phyloP scores from a whole-genome alignment of 2,797 vertebrate genomes.

The Echiichthys vipera region DNA sequence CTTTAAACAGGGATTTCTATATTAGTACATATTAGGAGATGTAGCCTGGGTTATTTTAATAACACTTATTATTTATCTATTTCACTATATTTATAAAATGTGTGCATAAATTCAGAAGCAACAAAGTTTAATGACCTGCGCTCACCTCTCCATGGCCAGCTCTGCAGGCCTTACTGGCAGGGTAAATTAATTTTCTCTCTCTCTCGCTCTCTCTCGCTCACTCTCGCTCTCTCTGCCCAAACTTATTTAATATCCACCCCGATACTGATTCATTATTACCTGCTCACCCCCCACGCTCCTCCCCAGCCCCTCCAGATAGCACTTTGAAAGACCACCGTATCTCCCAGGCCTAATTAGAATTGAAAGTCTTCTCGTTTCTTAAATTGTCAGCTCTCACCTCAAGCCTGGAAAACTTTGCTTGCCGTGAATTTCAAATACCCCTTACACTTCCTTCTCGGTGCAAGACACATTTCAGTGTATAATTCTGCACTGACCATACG shows the following conservation, averaged over 20 bases:
- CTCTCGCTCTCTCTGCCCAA: slow-evolving; percentile 39
- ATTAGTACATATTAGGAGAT: neutral
- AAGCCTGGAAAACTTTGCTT: slow-evolving; percentile 89
- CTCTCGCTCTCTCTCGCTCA: slow-evolving; percentile 20
- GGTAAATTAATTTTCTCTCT: slow-evolving; percentile 64
- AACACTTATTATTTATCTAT: slow-evolving; percentile 37
- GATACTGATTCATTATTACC: slow-evolving; percentile 80
- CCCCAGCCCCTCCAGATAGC: slow-evolving; percentile 56
- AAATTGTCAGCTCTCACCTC: slow-evolving; percentile 95
- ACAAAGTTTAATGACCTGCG: slow-evolving; percentile 61
- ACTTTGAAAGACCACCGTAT: slow-evolving; percentile 81
- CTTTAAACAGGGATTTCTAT: neutral
- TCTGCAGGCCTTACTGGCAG: slow-evolving; percentile 53
- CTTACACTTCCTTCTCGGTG: slow-evolving; percentile 83
- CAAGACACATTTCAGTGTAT: slow-evolving; percentile 70
- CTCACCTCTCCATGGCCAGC: slow-evolving; percentile 48
- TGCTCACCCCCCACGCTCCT: slow-evolving; percentile 51
- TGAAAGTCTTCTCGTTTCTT: slow-evolving; percentile 84
- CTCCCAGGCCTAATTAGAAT: slow-evolving; percentile 86
- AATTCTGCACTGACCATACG: slow-evolving; percentile 94
- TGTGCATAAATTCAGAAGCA: slow-evolving; percentile 42
- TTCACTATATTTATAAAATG: slow-evolving; percentile 56
- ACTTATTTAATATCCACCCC: slow-evolving; percentile 67
- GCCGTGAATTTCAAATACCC: slow-evolving; percentile 93
- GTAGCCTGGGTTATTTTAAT: slow-evolving; percentile 21